These are phyloP conservation scores for Drosophila orosa DNA, from an alignment of 1,140 invertebrate genomes.

Conservation along the genomic window DNA sequence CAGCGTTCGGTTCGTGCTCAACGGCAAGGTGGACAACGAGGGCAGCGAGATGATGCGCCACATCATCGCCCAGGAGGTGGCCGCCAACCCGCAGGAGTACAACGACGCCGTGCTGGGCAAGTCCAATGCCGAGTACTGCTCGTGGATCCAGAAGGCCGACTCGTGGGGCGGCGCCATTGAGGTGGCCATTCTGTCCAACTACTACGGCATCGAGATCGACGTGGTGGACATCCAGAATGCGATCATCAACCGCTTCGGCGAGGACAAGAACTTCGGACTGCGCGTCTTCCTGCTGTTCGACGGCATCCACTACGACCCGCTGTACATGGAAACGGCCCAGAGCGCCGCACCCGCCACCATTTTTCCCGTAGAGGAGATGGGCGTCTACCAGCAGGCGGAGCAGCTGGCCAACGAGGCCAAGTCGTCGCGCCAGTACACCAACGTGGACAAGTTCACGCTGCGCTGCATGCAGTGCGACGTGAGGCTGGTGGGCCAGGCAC, in stretches of 20 bases:
- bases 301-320: conserved; percentile 97
- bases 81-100: conserved; percentile 90
- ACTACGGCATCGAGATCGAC: conserved; percentile 96
- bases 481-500: conserved; percentile 90
- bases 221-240: conserved; percentile 96
- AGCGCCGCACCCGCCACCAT: conserved; percentile 90
- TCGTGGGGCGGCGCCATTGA: conserved; percentile 99
- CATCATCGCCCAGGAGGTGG: conserved; percentile 93
- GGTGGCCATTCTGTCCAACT: conserved; percentile 93
- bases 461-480: conserved; percentile 92
- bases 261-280: conserved; percentile 93
- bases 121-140: conserved; percentile 93
- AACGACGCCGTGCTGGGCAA: conserved; percentile 94
- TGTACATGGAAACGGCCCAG: conserved; percentile 92
- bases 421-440: conserved; percentile 93
- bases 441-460: conserved; percentile 93
- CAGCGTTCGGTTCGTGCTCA: conserved; percentile 90
- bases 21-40: conserved; percentile 90
- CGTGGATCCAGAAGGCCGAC: conserved; percentile 92
- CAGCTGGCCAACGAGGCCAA: conserved; percentile 94
- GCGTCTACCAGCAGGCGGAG: conserved; percentile 90
- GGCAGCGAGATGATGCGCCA: conserved; percentile 91
- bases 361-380: conserved; percentile 91
- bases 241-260: conserved; percentile 96
- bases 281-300: conserved; percentile 97